Conservation (phyloP, 1,140 invertebrate species). For the Drosophila pectinifera region DNA sequence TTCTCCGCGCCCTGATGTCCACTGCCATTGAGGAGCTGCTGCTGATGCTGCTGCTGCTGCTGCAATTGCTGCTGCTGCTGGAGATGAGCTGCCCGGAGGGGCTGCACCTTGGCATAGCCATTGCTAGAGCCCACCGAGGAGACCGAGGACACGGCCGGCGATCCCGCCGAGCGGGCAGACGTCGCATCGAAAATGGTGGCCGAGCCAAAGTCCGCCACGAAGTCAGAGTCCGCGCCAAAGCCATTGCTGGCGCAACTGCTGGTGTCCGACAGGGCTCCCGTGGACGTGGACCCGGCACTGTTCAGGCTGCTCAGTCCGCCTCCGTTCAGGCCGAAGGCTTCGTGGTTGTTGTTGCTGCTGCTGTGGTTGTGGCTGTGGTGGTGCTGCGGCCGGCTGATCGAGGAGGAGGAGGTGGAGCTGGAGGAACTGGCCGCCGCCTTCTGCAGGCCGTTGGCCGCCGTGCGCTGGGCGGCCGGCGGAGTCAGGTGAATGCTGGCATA, state of each 20-base stretch:
- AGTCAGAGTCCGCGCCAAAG: constrained; percentile 85
- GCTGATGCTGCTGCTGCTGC: constrained; percentile 44
- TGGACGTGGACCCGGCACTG: constrained; percentile 84
- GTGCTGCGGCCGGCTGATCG: constrained; percentile 77
- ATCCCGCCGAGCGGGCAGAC: constrained; percentile 69
- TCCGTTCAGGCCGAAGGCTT: constrained; percentile 58
- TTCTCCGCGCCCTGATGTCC: constrained; percentile 70
- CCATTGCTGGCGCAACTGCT: constrained; percentile 82
- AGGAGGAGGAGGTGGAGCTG: constrained; percentile 41
- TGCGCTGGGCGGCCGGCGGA: constrained; percentile 78
- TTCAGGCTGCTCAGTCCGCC: constrained; percentile 64
- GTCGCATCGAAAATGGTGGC: constrained; percentile 86
- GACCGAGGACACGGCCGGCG: constrained; percentile 71
- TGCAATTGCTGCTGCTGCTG: constrained; percentile 64
- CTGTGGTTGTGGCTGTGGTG: constrained; percentile 47
- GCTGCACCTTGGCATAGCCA: constrained; percentile 83
- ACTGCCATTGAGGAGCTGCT: constrained; percentile 58
- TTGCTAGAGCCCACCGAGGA: constrained; percentile 72
- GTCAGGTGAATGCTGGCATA: constrained; percentile 79
- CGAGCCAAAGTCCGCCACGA: constrained; percentile 89
- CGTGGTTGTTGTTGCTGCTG: constrained; percentile 48
- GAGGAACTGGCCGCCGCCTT: constrained; percentile 33
- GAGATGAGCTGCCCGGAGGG: constrained; percentile 69
- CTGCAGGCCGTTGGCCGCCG: constrained; percentile 71
- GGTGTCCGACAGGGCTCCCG: constrained; percentile 76